phyloP scores from a whole-genome alignment of 2,888 invertebrate species.

The Brachynemurus nebulosus region DNA sequence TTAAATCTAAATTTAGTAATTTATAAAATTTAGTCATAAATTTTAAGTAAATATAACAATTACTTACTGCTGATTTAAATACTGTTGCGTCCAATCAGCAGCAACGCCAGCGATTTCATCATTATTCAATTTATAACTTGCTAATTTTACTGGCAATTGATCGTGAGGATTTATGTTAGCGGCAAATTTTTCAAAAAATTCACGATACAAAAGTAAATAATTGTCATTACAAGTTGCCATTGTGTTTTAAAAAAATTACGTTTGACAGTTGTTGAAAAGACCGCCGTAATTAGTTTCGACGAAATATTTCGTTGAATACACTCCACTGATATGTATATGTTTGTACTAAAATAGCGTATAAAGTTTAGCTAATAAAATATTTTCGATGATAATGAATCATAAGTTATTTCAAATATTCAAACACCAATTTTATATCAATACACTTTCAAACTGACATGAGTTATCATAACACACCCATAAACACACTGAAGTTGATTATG shows the following conservation, averaged over 20 bases:
- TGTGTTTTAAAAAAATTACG: no score
- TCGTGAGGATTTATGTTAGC: conserved; percentile 54
- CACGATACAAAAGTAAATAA: conserved; percentile 52
- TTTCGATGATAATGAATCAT: no score
- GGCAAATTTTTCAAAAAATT: conserved; percentile 59
- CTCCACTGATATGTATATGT: not conserved
- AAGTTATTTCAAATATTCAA: no score
- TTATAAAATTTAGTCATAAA: no score
- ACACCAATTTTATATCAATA: not conserved
- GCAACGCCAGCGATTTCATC: conserved; percentile 60
- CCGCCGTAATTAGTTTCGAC: not conserved
- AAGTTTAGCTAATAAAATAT: no score
- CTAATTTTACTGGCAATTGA: conserved; percentile 58
- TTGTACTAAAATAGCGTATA: no score
- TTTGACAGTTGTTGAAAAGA: conserved; percentile 5
- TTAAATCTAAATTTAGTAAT: no score
- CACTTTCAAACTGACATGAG: not conserved
- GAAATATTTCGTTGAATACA: no score
- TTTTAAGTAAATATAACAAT: no score
- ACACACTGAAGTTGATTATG: no score
- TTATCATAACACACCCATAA: not conserved
- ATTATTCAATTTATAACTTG: conserved; percentile 51
- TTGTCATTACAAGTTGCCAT: conserved; percentile 42
- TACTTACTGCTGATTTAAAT: conserved; percentile 62
- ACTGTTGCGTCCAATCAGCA: conserved; percentile 61